Evolutionary conservation across 2,113 vertebrate genomes (phyloP), one percentile per base, ranked within the genome.

Genomic region (Tetraodon nigroviridis): DNA sequence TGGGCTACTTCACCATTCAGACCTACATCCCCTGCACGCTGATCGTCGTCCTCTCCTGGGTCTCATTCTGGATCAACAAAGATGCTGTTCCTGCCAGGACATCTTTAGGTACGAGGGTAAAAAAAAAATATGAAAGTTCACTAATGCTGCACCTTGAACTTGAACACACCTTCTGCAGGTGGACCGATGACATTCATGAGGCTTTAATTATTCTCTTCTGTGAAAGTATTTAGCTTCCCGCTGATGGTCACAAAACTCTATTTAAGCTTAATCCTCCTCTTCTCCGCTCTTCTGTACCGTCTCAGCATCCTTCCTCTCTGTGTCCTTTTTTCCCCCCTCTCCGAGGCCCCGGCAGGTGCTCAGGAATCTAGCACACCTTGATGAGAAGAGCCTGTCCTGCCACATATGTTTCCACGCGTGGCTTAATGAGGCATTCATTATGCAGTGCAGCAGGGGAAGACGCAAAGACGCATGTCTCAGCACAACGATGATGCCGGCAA

Each of bases 1-100:
- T 99, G 97, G 97, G 97, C 12, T 99, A 99, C 88, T 99, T 99
- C 81, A 99, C 97, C 67, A 99, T 99, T 78, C 97, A 99, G 89
- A 98, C 97, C 27, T 99, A 99, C 67, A 99, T 99, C 62, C 97
- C 97, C 51, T 99, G 97, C 86, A 99, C 95, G 1, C 94, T 99
- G 29, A 99, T 98, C 4, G 97, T 99, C 2, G 97, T 99, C 45
- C 82, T 99, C 7, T 98, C 95, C 40, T 99, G 97, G 97, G 97
- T 98, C 32, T 98, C 97, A 12, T 99, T 99, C 84, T 99, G 97
- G 97, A 99, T 99, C 83, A 99, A 99, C 77, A 98, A 98, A 83
- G 97, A 99, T 73, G 97, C 97, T 0, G 96, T 98, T 13, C 97
- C 97, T 65, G 97, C 97, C 55, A 92, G 97, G 83, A 98, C 97